A percentile compares a stretch with the other conserved stretches of the same genome.
Conservation (phyloP, 2,113 vertebrate genomes). For the Antigone vipio region DNA sequence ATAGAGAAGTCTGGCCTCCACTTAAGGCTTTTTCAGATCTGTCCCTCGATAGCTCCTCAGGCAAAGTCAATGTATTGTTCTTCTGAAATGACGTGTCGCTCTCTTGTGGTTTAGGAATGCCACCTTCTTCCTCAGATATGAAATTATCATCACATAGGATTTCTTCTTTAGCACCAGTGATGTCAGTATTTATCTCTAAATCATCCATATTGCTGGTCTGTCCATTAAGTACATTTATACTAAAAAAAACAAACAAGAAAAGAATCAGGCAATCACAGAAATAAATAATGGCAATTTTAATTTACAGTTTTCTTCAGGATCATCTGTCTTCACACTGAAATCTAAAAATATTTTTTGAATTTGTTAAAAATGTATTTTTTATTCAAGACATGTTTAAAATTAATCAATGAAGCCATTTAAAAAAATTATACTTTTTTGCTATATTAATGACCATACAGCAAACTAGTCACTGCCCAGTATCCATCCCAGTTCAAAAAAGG, state of each 20-base stretch:
- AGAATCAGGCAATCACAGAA: constrained; percentile 49
- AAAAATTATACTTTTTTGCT: not conserved
- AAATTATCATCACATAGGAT: constrained; percentile 79
- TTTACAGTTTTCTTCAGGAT: not conserved
- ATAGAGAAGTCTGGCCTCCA: constrained; percentile 90
- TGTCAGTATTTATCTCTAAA: constrained; percentile 79
- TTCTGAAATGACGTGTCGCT: constrained; percentile 80
- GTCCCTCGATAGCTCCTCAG: constrained; percentile 85
- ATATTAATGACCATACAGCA: not conserved
- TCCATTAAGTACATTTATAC: constrained; percentile 79
- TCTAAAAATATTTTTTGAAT: not conserved
- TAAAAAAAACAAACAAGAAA: constrained; percentile 71
- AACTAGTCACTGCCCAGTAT: not conserved
- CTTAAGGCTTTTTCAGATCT: constrained; percentile 94
- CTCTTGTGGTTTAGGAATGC: constrained; percentile 83
- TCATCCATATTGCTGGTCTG: constrained; percentile 84
- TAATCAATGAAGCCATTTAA: not conserved
- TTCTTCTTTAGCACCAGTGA: constrained; percentile 84
- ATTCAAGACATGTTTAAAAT: not conserved
- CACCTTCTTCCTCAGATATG: constrained; percentile 79
- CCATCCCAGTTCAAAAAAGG: not conserved
- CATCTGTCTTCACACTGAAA: not conserved
- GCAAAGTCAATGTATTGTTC: constrained; percentile 80
- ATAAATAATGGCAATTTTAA: not conserved
- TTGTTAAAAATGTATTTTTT: not conserved